Evolutionary conservation across 92 coral and sea anemone genomes (phyloP).

Genomic region (Porites divaricata): DNA sequence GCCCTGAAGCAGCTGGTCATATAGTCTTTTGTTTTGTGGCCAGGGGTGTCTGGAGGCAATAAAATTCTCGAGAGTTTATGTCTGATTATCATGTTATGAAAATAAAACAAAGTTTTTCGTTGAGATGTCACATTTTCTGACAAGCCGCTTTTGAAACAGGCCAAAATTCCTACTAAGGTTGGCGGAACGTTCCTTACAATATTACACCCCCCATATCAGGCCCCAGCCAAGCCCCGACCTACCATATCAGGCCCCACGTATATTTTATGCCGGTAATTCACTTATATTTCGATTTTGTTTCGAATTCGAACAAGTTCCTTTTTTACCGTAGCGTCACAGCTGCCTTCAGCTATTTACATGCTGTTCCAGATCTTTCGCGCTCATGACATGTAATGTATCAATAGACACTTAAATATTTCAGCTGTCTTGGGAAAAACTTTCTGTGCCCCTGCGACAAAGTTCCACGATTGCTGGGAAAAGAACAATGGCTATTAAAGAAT

Average conservation of each 20-base stretch:
- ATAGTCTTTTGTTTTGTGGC: background rate
- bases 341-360: background rate
- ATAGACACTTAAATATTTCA: background rate
- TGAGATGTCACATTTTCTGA: background rate
- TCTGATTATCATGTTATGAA: background rate
- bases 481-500: background rate
- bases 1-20: slow-evolving; percentile 21
- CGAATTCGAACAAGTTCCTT: background rate
- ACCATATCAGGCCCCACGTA: too few species aligned
- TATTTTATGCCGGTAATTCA: too few species aligned
- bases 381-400: background rate
- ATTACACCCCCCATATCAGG: too few species aligned
- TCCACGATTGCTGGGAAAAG: background rate
- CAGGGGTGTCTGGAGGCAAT: background rate
- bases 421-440: background rate
- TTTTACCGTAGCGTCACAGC: slow-evolving; percentile 13
- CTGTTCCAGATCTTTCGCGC: background rate
- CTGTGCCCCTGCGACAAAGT: background rate
- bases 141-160: background rate
- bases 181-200: too few species aligned
- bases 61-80: background rate
- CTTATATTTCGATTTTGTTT: too few species aligned
- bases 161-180: too few species aligned
- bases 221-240: too few species aligned
- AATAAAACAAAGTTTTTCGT: background rate